phyloP scores from a whole-genome alignment of 2,113 vertebrate genomes.

The Lampris incognitus region DNA sequence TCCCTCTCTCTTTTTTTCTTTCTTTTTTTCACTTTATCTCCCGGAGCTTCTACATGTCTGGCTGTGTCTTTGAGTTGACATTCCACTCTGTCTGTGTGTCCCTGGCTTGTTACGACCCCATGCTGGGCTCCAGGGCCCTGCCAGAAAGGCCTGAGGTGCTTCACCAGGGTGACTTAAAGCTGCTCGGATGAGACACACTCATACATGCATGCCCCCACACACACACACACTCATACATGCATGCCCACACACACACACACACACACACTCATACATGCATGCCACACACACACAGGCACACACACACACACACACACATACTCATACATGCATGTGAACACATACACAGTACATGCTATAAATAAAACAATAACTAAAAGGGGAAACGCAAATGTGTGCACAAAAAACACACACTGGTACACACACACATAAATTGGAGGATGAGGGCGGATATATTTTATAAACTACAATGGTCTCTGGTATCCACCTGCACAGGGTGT shows the following conservation, averaged over 20 bases:
- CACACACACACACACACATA: not conserved
- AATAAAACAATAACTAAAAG: too few species aligned
- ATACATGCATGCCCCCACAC: slow-evolving; percentile 25
- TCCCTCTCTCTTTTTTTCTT: slow-evolving; percentile 1
- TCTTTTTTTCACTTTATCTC: not conserved
- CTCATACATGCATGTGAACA: not conserved
- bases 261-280: not conserved
- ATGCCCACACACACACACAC: not conserved
- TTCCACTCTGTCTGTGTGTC: slow-evolving; percentile 62
- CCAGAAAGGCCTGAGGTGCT: slow-evolving; percentile 70
- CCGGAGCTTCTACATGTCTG: slow-evolving; percentile 47
- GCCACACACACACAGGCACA: not conserved
- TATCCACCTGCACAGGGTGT: too few species aligned
- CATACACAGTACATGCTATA: too few species aligned
- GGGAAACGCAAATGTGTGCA: not conserved
- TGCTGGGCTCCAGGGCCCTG: slow-evolving; percentile 66
- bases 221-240: slow-evolving; percentile 14
- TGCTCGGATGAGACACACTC: slow-evolving; percentile 50
- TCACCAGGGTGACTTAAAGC: slow-evolving; percentile 76
- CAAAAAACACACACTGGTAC: slow-evolving; percentile 37
- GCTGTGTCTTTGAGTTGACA: slow-evolving; percentile 79
- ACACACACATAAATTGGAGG: slow-evolving; percentile 21
- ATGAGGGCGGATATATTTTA: too few species aligned
- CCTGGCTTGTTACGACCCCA: slow-evolving; percentile 69
- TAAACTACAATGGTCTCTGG: too few species aligned